Evolutionary conservation across 1,140 invertebrate species (phyloP), one percentile per base, ranked within the genome.

Genomic region (Trichonephila clavipes): DNA sequence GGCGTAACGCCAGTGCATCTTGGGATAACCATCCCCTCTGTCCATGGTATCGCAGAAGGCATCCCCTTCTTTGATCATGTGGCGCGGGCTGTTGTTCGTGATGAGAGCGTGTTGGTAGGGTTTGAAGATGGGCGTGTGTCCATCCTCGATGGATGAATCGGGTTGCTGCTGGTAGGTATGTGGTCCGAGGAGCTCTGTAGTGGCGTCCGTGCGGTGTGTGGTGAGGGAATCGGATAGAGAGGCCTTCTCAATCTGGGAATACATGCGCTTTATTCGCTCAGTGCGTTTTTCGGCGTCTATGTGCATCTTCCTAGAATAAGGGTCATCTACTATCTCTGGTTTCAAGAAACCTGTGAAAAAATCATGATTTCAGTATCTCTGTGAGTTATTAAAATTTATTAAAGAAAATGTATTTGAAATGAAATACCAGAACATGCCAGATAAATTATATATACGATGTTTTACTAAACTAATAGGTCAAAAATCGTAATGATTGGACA

Each of bases 1-100:
- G 40, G 93, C 93, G 87, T 94, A 94, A 18, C 93, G 62, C 93
- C 93, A 94, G 24, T 94, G 93, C 93, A 94, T 94, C 28, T 94
- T 94, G 16, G 93, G 93, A 28, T 94, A 94, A 3, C 59, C 93
- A n/a, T 90, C 81, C 2, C 93, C 88, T 10, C 81, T 86, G 34
- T 90, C 87, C 3, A 69, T 40, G 19, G 88, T 59, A 34, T 94
- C 88, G 59, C 93, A 94, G 86, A 94, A 94, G 14, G 81, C 59
- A n/a, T 94, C 93, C 3, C 86, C 86, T 34, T 81, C 58, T 28
- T 86, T n/a, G 18, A 58, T n/a, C 21, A 59, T 16, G 34, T 81
- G 66, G 21, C 58, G 72, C 10, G 89, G 89, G 8, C 90, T 91
- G 44, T 18, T 58, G 44, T 51, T 51, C 51, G 51, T 51, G 24